Evolutionary conservation across 2,797 vertebrate genomes (phyloP), one percentile per base, ranked within the genome.

Genomic region (Phoebastria nigripes): DNA sequence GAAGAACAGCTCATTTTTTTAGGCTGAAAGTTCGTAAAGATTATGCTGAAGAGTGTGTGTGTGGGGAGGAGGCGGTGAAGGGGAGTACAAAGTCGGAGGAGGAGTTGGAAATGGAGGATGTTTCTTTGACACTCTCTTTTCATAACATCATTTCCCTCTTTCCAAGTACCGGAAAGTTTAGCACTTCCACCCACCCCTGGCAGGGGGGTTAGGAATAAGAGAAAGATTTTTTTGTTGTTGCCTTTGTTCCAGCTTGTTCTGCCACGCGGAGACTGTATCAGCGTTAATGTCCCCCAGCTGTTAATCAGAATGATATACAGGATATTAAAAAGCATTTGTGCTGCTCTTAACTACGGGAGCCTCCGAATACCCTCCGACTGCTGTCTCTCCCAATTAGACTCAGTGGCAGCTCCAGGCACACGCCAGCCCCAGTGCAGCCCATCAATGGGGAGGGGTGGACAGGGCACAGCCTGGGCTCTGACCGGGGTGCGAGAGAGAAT

Each of bases 71-170:
- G 95, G 90, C 0, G 15, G 82, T 24, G 65, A 70, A 58, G 66
- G 44, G 47, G 55, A 63, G 87, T 18, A 74, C 74, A 87, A 54
- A 95, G 78, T 5, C 1, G 3, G 55, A 88, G 89, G 92, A 96
- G 84, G 90, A 92, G 87, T 2, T 90, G 89, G 87, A 83, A 86
- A 81, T 25, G 63, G 74, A 92, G 84, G 76, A 67, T 78, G 59
- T 70, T 89, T 71, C 67, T 89, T 66, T 94, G 93, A 85, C 66
- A 73, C 29, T 69, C 46, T 92, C 42, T 83, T 92, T 90, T 92
- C 93, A 71, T 63, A 87, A 76, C 42, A 84, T n/a, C 52, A 19
- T 39, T 85, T 77, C 69, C 74, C 73, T 89, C 58, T 62, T 73
- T 37, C 62, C 59, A 15, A 54, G 66, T 25, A 63, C 29, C 0